Conservation (phyloP, 2,888 invertebrate genomes). For the Hymenopus coronatus region DNA sequence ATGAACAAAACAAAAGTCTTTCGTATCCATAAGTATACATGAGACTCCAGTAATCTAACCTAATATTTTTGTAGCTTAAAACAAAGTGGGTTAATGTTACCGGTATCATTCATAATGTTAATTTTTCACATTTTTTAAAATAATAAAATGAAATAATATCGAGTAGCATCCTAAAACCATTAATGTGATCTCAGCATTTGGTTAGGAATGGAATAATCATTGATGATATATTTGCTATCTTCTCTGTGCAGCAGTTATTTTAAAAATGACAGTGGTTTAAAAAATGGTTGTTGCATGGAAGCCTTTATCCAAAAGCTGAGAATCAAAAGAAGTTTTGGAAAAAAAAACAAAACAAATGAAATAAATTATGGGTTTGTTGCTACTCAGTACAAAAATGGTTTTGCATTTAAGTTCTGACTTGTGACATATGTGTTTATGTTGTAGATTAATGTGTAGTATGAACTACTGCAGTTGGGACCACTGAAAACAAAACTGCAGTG, state of each 20-base stretch:
- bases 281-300: too few relatives aligned
- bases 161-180: not conserved
- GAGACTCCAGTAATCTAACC: constrained; percentile 2
- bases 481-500: not conserved
- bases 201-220: not conserved
- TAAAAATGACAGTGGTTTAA: not conserved
- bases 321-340: not conserved
- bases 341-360: too few relatives aligned
- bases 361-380: not conserved
- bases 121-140: constrained; percentile 8
- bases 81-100: constrained; percentile 19
- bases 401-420: constrained; percentile 7
- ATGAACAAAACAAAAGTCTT: not conserved
- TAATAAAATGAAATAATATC: not conserved
- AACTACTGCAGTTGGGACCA: constrained; percentile 9
- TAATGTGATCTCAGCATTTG: not conserved
- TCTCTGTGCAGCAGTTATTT: not conserved
- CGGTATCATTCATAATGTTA: constrained; percentile 7
- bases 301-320: not conserved
- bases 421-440: not conserved
- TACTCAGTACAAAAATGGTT: not conserved
- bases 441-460: not conserved
- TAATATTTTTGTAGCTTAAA: constrained; percentile 17
- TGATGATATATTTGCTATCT: not conserved
- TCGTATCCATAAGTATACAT: not conserved